Percentiles rank a stretch among this genome's conserved stretches.
phyloP scores from a whole-genome alignment of 2,888 invertebrate genomes.

The Melitaea athalia region DNA sequence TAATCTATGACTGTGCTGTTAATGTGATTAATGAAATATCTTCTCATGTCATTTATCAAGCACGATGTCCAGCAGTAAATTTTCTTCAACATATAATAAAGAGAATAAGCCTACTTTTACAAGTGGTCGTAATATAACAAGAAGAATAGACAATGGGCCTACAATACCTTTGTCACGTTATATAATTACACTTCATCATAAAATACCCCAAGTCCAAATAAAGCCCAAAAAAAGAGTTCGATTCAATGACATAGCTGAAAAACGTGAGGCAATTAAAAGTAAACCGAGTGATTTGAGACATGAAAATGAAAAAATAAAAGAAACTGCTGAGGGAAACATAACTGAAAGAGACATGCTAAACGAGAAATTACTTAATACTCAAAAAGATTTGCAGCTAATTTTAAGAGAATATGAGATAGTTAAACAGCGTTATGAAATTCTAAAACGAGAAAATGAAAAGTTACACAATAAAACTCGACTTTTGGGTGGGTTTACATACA shows the following conservation, averaged over 20 bases:
- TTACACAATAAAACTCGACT: slow-evolving; percentile 66
- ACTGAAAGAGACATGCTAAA: slow-evolving; percentile 66
- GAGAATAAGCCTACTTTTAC: slow-evolving; percentile 65
- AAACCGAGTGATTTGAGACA: slow-evolving; percentile 78
- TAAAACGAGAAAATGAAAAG: slow-evolving; percentile 71
- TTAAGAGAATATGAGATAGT: slow-evolving; percentile 61
- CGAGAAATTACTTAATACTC: slow-evolving; percentile 61
- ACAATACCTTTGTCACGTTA: slow-evolving; percentile 64
- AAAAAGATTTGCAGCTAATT: slow-evolving; percentile 67
- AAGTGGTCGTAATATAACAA: slow-evolving; percentile 50
- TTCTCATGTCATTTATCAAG: too few species aligned
- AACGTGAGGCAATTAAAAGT: slow-evolving; percentile 80
- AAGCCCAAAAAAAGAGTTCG: slow-evolving; percentile 82
- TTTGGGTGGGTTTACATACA: slow-evolving; percentile 71
- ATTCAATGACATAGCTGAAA: slow-evolving; percentile 82
- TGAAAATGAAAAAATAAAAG: slow-evolving; percentile 77
- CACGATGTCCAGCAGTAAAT: too few species aligned
- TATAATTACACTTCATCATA: slow-evolving; percentile 53
- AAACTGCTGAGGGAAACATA: slow-evolving; percentile 57
- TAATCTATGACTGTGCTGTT: too few species aligned
- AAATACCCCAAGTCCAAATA: slow-evolving; percentile 65
- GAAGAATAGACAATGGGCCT: slow-evolving; percentile 60
- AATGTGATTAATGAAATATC: too few species aligned
- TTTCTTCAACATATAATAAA: slow-evolving; percentile 58
- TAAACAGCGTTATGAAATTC: slow-evolving; percentile 69